Percentiles rank a stretch among this genome's conserved stretches.
Evolutionary conservation across 2,888 invertebrate species (phyloP).

Genomic region (Platypus cylindrus): DNA sequence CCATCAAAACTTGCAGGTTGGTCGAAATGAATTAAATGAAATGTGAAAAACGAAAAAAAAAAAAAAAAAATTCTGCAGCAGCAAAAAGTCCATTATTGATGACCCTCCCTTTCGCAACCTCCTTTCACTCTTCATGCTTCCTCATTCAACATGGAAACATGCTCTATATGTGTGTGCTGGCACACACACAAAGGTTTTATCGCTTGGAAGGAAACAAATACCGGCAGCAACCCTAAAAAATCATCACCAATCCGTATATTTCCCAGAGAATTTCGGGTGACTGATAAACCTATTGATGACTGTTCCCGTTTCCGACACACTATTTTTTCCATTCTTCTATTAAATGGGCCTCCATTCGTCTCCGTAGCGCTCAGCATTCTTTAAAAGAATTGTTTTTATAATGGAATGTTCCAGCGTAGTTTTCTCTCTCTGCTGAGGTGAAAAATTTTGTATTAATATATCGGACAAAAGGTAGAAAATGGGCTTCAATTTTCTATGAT

Average conservation of each 20-base stretch:
- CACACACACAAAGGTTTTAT: constrained; percentile 37
- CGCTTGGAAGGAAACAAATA: constrained; percentile 34
- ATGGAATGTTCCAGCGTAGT: constrained; percentile 14
- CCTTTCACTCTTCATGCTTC: too few relatives aligned
- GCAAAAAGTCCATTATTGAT: constrained; percentile 35
- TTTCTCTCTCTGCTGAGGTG: constrained; percentile 10
- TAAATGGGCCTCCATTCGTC: constrained; percentile 14
- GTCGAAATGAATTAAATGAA: too few relatives aligned
- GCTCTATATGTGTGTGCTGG: too few relatives aligned
- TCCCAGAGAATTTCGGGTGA: constrained; percentile 29
- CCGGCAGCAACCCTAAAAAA: constrained; percentile 29
- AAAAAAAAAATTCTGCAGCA: too few relatives aligned
- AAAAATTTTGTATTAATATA: constrained; percentile 13
- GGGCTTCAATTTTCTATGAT: too few relatives aligned
- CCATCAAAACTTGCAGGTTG: too few relatives aligned
- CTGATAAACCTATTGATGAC: constrained; percentile 35
- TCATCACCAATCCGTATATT: constrained; percentile 32
- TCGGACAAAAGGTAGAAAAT: constrained; percentile 14
- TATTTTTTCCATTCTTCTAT: constrained; percentile 23
- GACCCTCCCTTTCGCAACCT: constrained; percentile 33
- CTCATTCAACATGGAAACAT: too few relatives aligned
- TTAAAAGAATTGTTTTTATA: constrained; percentile 16
- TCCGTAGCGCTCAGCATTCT: constrained; percentile 13
- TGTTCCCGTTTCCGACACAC: constrained; percentile 30
- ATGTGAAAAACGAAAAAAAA: too few relatives aligned